phyloP scores from a whole-genome alignment of 2,797 vertebrate species.

The Nasua narica region DNA sequence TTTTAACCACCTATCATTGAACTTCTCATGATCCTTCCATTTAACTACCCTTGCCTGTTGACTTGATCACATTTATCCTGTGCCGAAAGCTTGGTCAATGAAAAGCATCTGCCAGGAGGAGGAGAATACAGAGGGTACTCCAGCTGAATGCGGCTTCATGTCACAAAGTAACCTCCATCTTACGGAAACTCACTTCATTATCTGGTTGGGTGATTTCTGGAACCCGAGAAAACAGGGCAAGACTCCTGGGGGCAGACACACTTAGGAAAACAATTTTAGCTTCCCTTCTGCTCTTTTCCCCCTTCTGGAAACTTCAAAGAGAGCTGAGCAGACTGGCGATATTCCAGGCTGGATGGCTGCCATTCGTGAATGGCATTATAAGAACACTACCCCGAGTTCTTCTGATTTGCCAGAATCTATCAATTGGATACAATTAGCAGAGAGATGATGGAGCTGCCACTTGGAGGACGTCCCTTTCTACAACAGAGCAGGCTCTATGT shows the following conservation, averaged over 20 bases:
- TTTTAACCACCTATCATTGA: neutral
- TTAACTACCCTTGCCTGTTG: neutral
- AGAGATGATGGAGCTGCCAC: neutral
- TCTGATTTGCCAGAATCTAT: neutral
- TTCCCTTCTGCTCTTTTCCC: neutral
- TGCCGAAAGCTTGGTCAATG: neutral
- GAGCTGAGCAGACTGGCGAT: neutral
- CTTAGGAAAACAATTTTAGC: neutral
- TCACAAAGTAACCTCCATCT: neutral
- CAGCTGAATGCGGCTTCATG: neutral
- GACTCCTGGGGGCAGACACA: neutral
- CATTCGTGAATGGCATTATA: neutral
- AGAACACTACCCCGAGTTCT: neutral
- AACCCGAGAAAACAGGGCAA: neutral
- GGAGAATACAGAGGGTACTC: neutral
- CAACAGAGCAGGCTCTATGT: neutral
- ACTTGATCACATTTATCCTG: neutral
- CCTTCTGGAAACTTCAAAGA: slow-evolving; percentile 24
- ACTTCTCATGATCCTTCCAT: neutral
- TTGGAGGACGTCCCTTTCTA: slow-evolving; percentile 27
- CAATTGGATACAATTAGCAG: neutral
- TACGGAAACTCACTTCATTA: neutral
- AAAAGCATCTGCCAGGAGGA: neutral
- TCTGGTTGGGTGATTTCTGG: slow-evolving; percentile 8
- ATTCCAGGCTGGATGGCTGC: neutral